Percentiles rank a stretch among this genome's conserved stretches.
Evolutionary conservation across 1,140 invertebrate species (phyloP).

Genomic region (Conus betulinus): DNA sequence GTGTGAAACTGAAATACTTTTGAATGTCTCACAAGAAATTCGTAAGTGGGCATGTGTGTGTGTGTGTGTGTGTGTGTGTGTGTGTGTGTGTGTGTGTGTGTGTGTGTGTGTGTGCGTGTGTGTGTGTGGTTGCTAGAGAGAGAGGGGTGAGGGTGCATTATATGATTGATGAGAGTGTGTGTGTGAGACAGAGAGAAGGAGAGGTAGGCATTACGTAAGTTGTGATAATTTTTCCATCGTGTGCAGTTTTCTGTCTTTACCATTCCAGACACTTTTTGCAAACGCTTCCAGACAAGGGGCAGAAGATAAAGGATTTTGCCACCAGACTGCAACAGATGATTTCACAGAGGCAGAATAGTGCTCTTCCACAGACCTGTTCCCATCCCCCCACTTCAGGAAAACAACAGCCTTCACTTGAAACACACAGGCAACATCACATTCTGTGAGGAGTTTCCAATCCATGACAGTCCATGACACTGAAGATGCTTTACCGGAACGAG

Average conservation of each 20-base stretch:
- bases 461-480: background rate
- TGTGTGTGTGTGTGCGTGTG: too few relatives aligned
- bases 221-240: too few relatives aligned
- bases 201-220: too few relatives aligned
- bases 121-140: too few relatives aligned
- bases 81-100: too few relatives aligned
- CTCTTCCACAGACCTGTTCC: background rate
- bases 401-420: background rate
- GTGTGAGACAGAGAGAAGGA: too few relatives aligned
- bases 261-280: conserved; percentile 40
- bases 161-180: too few relatives aligned
- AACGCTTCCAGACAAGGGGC: conserved; percentile 46
- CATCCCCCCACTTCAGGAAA: background rate
- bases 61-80: too few relatives aligned
- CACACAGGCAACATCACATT: background rate
- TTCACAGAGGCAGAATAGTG: background rate
- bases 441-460: background rate
- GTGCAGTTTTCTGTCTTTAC: background rate
- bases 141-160: too few relatives aligned
- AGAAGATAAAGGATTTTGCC: conserved; percentile 39
- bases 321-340: conserved; percentile 32
- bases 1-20: too few relatives aligned
- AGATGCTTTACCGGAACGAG: background rate
- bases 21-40: too few relatives aligned
- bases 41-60: too few relatives aligned